Conservation (phyloP, 2,797 vertebrate species). For the Xenentodon cancila region DNA sequence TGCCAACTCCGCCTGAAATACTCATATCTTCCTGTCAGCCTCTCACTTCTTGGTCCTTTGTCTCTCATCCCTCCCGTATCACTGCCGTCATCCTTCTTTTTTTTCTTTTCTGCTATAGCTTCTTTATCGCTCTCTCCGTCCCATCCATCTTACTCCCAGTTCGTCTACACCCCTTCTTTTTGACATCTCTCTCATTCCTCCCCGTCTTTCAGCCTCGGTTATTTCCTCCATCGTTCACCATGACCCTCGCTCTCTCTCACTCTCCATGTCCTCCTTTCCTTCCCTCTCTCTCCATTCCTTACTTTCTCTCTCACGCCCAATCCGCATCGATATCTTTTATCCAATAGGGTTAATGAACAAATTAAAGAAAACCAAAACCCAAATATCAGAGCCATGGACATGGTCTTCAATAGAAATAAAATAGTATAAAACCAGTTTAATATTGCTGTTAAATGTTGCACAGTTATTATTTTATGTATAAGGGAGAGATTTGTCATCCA, state of each 20-base stretch:
- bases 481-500: too few species aligned
- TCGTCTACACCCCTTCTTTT: slow-evolving; percentile 73
- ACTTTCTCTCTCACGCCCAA: slow-evolving; percentile 45
- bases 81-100: slow-evolving; percentile 51
- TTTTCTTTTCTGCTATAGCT: slow-evolving; percentile 54
- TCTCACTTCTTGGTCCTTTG: slow-evolving; percentile 59
- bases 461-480: too few species aligned
- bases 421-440: too few species aligned
- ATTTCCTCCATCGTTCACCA: slow-evolving; percentile 74
- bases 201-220: slow-evolving; percentile 72
- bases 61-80: slow-evolving; percentile 64
- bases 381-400: too few species aligned
- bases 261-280: slow-evolving; percentile 56
- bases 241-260: slow-evolving; percentile 58
- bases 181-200: slow-evolving; percentile 79
- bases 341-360: too few species aligned
- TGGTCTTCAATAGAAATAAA: too few species aligned
- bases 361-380: too few species aligned
- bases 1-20: slow-evolving; percentile 56
- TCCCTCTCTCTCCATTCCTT: slow-evolving; percentile 45
- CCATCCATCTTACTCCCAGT: slow-evolving; percentile 76
- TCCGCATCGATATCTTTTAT: slow-evolving; percentile 42
- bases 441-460: too few species aligned
- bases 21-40: slow-evolving; percentile 70
- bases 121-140: slow-evolving; percentile 70